Evolutionary conservation across 2,797 vertebrate genomes (phyloP).

Genomic region (Malurus splendens): DNA sequence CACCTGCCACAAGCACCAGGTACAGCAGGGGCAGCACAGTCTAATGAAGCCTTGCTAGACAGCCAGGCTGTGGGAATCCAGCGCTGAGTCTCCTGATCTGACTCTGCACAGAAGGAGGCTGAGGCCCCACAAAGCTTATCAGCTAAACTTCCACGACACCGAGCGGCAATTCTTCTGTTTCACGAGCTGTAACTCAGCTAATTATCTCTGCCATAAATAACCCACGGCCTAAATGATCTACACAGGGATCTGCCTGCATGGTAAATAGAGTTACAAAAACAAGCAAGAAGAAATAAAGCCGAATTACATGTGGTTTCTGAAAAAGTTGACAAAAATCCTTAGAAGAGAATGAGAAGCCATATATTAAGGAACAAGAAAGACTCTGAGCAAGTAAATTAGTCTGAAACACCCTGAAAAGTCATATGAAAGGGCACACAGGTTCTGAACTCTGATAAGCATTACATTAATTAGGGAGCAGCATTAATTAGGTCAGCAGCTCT

Average conservation of each 20-base stretch:
- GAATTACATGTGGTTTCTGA: not conserved
- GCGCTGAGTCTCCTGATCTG: not conserved
- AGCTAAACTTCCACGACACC: not conserved
- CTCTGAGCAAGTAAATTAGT: not conserved
- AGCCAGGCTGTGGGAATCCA: not conserved
- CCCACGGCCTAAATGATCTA: not conserved
- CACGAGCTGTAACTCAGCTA: not conserved
- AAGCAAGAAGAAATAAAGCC: not conserved
- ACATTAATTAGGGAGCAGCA: not conserved
- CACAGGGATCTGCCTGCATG: not conserved
- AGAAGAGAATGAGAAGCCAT: not conserved
- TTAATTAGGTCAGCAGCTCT: not conserved
- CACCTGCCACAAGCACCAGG: not conserved
- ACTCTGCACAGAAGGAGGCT: rapidly evolving
- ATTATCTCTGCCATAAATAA: conserved; percentile 16
- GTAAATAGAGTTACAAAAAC: not conserved
- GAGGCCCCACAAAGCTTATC: not conserved
- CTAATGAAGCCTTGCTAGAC: not conserved
- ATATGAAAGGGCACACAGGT: not conserved
- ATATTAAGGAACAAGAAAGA: not conserved
- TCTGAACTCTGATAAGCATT: not conserved
- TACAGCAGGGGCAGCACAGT: not conserved
- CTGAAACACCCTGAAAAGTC: not conserved
- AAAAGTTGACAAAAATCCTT: not conserved
- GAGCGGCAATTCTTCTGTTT: not conserved